These are phyloP conservation scores for Benthosema pterotum DNA, from an alignment of 2,797 vertebrate genomes.

Conservation along the genomic window DNA sequence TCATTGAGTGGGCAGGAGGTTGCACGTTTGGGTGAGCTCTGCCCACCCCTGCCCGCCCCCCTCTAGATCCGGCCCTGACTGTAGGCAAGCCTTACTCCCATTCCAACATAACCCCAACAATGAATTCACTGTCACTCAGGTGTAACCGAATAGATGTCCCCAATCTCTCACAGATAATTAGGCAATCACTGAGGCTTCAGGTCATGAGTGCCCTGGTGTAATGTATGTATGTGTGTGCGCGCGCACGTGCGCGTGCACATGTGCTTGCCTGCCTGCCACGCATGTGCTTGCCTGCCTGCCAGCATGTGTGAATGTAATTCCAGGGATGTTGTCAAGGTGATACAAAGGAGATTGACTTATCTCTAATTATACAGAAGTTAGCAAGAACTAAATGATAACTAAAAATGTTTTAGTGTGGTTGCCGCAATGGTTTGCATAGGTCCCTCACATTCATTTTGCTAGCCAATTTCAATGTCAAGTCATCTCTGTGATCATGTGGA, in stretches of 20 bases:
- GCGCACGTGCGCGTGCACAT: not conserved
- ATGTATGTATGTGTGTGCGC: not conserved
- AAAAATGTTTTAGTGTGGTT: too few relatives aligned
- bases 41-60: too few relatives aligned
- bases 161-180: slow-evolving; percentile 45
- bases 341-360: slow-evolving; percentile 17
- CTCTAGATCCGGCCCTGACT: too few relatives aligned
- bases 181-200: slow-evolving; percentile 25
- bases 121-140: slow-evolving; percentile 53
- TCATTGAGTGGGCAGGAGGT: too few relatives aligned
- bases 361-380: slow-evolving; percentile 14
- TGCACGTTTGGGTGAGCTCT: too few relatives aligned
- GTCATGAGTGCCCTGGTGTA: not conserved
- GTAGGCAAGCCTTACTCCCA: slow-evolving; percentile 26
- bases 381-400: too few relatives aligned
- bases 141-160: slow-evolving; percentile 39
- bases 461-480: too few relatives aligned
- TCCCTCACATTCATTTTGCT: too few relatives aligned
- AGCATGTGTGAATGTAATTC: not conserved
- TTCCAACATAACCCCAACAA: slow-evolving; percentile 41
- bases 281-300: not conserved
- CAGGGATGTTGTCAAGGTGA: slow-evolving; percentile 6
- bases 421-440: too few relatives aligned
- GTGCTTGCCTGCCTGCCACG: too few relatives aligned
- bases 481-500: too few relatives aligned